phyloP scores from a whole-genome alignment of 2,797 vertebrate species.

The Furcifer pardalis region DNA sequence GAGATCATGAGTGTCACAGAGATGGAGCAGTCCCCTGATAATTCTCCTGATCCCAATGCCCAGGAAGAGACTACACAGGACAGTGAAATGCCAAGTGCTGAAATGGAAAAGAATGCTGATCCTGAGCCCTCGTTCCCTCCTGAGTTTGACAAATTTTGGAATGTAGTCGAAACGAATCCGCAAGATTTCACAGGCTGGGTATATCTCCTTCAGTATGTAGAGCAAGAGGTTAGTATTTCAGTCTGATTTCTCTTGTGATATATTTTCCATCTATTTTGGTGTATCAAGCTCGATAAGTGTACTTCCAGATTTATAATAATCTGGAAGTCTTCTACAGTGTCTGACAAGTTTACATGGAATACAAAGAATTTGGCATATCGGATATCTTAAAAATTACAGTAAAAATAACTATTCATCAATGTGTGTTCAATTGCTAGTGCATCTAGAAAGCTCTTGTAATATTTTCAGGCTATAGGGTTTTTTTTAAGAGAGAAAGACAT shows the following conservation, averaged over 20 bases:
- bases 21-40: slow-evolving; percentile 78
- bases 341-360: background rate
- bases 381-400: background rate
- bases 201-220: slow-evolving; percentile 94
- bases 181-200: slow-evolving; percentile 98
- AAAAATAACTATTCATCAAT: background rate
- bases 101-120: slow-evolving; percentile 59
- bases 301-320: too few species aligned
- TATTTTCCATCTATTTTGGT: too few species aligned
- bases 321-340: background rate
- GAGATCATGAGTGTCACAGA: slow-evolving; percentile 81
- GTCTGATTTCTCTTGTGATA: too few species aligned
- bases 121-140: slow-evolving; percentile 78
- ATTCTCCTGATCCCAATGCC: slow-evolving; percentile 78
- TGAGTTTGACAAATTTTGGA: slow-evolving; percentile 94
- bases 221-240: slow-evolving; percentile 90
- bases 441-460: background rate
- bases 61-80: slow-evolving; percentile 80
- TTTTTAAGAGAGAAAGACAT: background rate
- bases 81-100: slow-evolving; percentile 66
- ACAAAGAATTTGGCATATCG: background rate
- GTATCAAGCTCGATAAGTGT: too few species aligned
- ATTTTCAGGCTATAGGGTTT: background rate
- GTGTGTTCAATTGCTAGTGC: background rate
- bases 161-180: slow-evolving; percentile 89